Base-by-base conservation (phyloP, 2,113 vertebrate species). In the Gymnorhina tibicen region DNA sequence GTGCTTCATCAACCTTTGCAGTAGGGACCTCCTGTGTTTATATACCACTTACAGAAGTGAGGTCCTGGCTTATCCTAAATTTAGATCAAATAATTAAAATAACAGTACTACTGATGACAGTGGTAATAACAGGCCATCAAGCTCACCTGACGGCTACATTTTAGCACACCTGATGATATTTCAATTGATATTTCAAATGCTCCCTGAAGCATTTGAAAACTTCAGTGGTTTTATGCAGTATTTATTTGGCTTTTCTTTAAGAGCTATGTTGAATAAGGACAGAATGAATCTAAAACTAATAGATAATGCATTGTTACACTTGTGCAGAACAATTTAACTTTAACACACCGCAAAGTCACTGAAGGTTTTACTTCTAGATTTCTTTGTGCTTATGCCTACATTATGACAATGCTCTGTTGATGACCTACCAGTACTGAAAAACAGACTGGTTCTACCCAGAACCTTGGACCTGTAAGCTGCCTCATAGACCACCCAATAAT, bases 261-360 rank as follows among this genome's bases (percentile, higher is more conserved):
- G 62, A 89, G 55, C 30, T 88, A 7, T 70, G 41, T 49, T 86
- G 52, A 89, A 80, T 56, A 92, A 94, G 41, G 44, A 89, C 70
- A 87, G 39, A 95, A 82, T 50, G 56, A 56, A 89, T 92, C 68
- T 83, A 70, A 91, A 93, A 87, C 63, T 41, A 90, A 83, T 20
- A 88, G 93, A 73, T 84, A 94, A 95, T 84, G 60, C 49, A 93
- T 93, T 97, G 95, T 73, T 44, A 74, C 72, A 82, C 64, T 95
- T 79, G 70, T 28, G 68, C 35, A 95, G 91, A 97, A 64, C 16
- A 90, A 35, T 90, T 94, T 91, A 95, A 80, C 76, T 94, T 93
- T 78, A 86, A 63, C 18, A 75, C 23, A 67, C 39, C 39, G 42
- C 53, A 74, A 87, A 95, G 53, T 50, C 72, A 58, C 39, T 89